A percentile compares a stretch with the other conserved stretches of the same genome.
Evolutionary conservation across 2,888 invertebrate species (phyloP).

Genomic region (Polyommatus iphigenia): DNA sequence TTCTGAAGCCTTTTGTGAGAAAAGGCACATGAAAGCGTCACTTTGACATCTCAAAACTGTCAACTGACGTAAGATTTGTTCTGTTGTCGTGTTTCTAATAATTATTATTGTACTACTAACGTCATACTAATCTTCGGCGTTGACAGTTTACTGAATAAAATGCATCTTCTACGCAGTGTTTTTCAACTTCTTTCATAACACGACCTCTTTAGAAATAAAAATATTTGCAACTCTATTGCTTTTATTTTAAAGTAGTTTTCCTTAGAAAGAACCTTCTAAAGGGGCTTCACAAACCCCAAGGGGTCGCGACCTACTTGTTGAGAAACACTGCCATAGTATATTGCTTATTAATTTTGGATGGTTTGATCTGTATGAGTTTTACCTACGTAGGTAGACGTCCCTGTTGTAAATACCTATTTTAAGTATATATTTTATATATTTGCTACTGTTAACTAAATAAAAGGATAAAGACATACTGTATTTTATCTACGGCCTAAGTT

Average conservation of each 20-base stretch:
- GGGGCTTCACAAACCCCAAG: not conserved
- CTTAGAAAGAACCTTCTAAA: not conserved
- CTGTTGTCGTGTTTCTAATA: conserved; percentile 48
- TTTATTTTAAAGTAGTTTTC: not conserved
- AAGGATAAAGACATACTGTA: conserved; percentile 46
- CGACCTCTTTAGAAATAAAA: not conserved
- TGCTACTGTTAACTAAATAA: conserved; percentile 79
- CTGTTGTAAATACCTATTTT: conserved; percentile 76
- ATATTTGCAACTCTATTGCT: not conserved
- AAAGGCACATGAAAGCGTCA: conserved; percentile 37
- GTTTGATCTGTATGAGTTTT: conserved; percentile 72
- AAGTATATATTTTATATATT: conserved; percentile 71
- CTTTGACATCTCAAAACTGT: conserved; percentile 35
- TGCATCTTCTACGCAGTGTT: conserved; percentile 50
- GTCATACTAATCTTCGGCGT: conserved; percentile 43
- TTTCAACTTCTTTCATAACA: not conserved
- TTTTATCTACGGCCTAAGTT: not conserved
- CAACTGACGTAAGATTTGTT: conserved; percentile 45
- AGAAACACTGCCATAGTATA: conserved; percentile 44
- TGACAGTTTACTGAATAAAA: conserved; percentile 39
- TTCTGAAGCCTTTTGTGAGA: conserved; percentile 47
- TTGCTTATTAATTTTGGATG: conserved; percentile 74
- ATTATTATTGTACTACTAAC: conserved; percentile 48
- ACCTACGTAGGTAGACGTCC: conserved; percentile 78
- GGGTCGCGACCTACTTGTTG: not conserved